Conservation (phyloP, 2,797 vertebrate species). For the Chaunax sp. region DNA sequence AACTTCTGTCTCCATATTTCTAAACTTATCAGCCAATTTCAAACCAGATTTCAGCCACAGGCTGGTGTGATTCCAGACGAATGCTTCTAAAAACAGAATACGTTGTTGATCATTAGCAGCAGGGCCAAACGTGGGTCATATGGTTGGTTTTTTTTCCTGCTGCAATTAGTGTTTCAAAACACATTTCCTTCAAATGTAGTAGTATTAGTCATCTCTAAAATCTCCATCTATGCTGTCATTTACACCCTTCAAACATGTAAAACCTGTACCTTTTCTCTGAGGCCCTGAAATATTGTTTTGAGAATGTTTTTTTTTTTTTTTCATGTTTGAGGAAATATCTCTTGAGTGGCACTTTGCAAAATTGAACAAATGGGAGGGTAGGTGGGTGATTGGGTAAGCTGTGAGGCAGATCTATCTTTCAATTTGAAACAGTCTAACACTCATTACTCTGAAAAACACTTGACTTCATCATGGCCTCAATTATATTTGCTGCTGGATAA, state of each 20-base stretch:
- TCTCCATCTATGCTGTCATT: constrained; percentile 31
- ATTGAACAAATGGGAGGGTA: constrained; percentile 63
- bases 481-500: constrained; percentile 52
- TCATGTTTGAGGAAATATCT: constrained; percentile 41
- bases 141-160: constrained; percentile 22
- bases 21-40: constrained; percentile 12
- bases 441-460: constrained; percentile 67
- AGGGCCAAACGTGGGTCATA: constrained; percentile 14
- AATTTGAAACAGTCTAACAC: constrained; percentile 51
- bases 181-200: constrained; percentile 43
- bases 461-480: constrained; percentile 62
- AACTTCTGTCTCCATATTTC: constrained; percentile 3
- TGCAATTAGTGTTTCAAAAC: constrained; percentile 37
- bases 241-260: constrained; percentile 33
- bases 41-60: not conserved
- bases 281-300: constrained; percentile 38
- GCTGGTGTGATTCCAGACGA: constrained; percentile 14
- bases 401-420: constrained; percentile 50
- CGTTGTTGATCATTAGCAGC: constrained; percentile 37
- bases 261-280: constrained; percentile 29
- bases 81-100: constrained; percentile 2
- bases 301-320: constrained; percentile 27
- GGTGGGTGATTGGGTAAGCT: constrained; percentile 9
- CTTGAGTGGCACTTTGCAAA: constrained; percentile 66
- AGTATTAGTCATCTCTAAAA: constrained; percentile 60